Evolutionary conservation across 2,113 vertebrate genomes (phyloP), one percentile per base, ranked within the genome.

Genomic region (Ophiodon elongatus): DNA sequence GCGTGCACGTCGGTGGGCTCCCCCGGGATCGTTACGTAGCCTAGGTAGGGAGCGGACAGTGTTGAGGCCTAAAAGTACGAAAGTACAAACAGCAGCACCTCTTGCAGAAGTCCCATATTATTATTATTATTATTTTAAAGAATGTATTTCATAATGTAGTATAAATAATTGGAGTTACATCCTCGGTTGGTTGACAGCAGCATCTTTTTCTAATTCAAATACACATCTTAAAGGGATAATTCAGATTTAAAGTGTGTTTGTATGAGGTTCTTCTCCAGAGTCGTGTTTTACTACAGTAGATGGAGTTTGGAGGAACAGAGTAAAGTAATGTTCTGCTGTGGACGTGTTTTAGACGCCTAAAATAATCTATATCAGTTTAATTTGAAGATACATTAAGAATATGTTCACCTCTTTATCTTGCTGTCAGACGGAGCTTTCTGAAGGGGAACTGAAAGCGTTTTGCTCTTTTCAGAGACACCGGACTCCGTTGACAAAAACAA

Each of bases 1-100:
- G 96, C 96, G 2, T 99, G 97, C 76, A 99, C 96, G 1, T 97
- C 96, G 43, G 96, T 97, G 86, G 98, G 98, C 79, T 95, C 94
- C 4, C 94, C 94, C 19, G 97, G 97, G 77, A 97, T 89, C 66
- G 97, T 97, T 67, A 97, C 92, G 2, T 97, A 94, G 0, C 96
- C 98, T 99, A 87, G 29, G 91, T 86, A 10, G 60, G 90, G 80
- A 79, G 76, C 81, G 79, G 89, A 87, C 27, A 37, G 21, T 19
- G 59, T 72, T 82, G 79, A 91, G 54, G 79, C 57, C 57, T 21
- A n/a, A n/a, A n/a, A n/a, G n/a, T n/a, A n/a, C n/a, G n/a, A 33
- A 27, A n/a, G 19, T 33, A 33, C 41, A 71, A 0, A 85, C 29
- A 82, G 71, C 19, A 31, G 85, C 54, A 27, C 62, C 73, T 14